Percentiles rank a stretch among this genome's conserved stretches.
These are phyloP conservation scores for Chaitophorus viminalis DNA, from an alignment of 2,888 invertebrate species.

Conservation along the genomic window DNA sequence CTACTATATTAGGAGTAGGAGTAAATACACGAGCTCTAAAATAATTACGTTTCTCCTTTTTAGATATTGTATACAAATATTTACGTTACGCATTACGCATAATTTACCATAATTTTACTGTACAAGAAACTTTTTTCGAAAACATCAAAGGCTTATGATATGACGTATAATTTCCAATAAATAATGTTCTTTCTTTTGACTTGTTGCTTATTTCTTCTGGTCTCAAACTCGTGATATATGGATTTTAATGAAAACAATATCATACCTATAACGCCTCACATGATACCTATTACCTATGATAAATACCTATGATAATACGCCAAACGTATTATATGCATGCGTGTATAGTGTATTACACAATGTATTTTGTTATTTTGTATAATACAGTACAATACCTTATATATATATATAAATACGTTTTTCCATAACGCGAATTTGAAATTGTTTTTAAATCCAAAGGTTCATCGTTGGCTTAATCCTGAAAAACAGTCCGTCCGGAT, in stretches of 20 bases:
- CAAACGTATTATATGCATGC: background rate
- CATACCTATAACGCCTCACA: background rate
- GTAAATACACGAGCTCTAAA: too few species aligned
- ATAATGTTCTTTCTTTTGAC: background rate
- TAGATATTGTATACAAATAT: background rate
- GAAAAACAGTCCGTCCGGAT: background rate
- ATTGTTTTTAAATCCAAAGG: background rate
- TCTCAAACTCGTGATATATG: background rate
- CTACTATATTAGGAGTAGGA: too few species aligned
- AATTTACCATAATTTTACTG: background rate
- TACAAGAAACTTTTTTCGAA: background rate
- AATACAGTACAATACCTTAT: background rate
- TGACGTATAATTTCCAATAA: background rate
- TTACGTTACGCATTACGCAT: background rate
- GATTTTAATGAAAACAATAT: constrained; percentile 9
- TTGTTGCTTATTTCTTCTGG: background rate
- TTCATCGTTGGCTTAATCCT: background rate
- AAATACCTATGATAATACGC: too few species aligned
- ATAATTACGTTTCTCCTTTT: background rate
- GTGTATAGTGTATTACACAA: background rate
- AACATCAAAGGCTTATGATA: background rate
- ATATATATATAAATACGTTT: background rate
- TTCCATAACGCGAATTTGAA: background rate
- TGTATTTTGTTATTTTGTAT: background rate
- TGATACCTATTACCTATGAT: too few species aligned